Evolutionary conservation across 1,140 invertebrate species (phyloP), one percentile per base, ranked within the genome.

Genomic region (Brachystomella parvula): DNA sequence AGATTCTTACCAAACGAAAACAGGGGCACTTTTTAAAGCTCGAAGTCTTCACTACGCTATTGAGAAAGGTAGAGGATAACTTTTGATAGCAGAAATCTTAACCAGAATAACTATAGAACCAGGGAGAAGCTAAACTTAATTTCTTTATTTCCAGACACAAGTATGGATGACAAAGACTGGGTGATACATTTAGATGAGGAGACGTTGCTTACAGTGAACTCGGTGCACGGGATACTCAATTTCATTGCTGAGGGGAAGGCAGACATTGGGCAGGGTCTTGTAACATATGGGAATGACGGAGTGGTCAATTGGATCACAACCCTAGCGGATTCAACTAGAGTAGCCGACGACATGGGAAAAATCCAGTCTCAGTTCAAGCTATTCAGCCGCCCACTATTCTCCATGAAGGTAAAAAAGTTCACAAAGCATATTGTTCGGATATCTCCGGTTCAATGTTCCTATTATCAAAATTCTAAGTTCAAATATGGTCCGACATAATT

Each of bases 151-250:
- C n/a, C n/a, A n/a, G 78, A 78, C 19, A 81, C 81, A 71, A 66
- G 77, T 28, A 63, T 82, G 30, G 75, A 73, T 26, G 82, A 84
- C 67, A 77, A 78, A 47, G 83, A 85, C 71, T 86, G 82, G 82
- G 82, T 85, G 68, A 81, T 86, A 2, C 84, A 85, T 76, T 74
- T 85, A 21, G 84, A 85, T 73, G 84, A 85, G 73, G 84, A 85
- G 76, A 86, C 84, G 0, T 57, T 85, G 6, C 73, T 86, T 1
- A 84, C 84, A 29, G 78, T 78, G 61, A 79, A 81, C 66, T 78
- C 81, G 19, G 75, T 71, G 24, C 71, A 72, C 57, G 84, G 84
- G 26, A 83, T 86, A 30, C 67, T 86, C 1, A 86, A 86, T 69
- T 85, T 85, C 76, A 79, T 82, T 26, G 71, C 74, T 33, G 79